These are phyloP conservation scores for Hylaeus anthracinus DNA, from an alignment of 1,140 invertebrate genomes.

Conservation along the genomic window DNA sequence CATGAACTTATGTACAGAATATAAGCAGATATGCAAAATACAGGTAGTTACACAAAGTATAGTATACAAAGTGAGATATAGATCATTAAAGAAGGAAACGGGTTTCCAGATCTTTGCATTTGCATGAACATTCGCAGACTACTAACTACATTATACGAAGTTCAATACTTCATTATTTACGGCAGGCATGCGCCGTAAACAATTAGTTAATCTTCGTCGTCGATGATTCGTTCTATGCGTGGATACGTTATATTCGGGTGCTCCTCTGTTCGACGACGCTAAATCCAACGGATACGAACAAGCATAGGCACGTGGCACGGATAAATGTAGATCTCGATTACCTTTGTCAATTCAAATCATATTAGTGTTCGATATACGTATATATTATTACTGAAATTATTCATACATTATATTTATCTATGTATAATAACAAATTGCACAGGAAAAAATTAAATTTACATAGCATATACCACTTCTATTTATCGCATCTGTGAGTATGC, in stretches of 20 bases:
- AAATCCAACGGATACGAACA: neutral
- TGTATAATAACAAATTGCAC: neutral
- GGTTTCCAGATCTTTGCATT: too few species aligned
- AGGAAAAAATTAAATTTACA: neutral
- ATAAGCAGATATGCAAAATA: too few species aligned
- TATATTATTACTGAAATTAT: too few species aligned
- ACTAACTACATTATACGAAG: neutral
- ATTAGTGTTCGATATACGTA: neutral
- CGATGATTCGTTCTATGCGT: neutral
- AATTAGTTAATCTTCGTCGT: conserved; percentile 38
- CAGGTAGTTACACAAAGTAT: too few species aligned
- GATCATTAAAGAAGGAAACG: too few species aligned
- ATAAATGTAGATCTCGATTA: neutral
- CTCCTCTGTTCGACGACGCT: neutral
- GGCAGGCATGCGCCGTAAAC: conserved; percentile 25
- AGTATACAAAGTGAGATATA: too few species aligned
- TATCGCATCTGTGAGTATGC: neutral
- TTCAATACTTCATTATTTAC: conserved; percentile 36
- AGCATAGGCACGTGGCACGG: neutral
- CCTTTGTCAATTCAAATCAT: neutral
- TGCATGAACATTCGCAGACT: too few species aligned
- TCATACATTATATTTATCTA: too few species aligned
- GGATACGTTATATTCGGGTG: neutral
- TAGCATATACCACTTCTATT: neutral
- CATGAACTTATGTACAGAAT: too few species aligned